Evolutionary conservation across 2,113 vertebrate genomes (phyloP).

Genomic region (Lepus timidus): DNA sequence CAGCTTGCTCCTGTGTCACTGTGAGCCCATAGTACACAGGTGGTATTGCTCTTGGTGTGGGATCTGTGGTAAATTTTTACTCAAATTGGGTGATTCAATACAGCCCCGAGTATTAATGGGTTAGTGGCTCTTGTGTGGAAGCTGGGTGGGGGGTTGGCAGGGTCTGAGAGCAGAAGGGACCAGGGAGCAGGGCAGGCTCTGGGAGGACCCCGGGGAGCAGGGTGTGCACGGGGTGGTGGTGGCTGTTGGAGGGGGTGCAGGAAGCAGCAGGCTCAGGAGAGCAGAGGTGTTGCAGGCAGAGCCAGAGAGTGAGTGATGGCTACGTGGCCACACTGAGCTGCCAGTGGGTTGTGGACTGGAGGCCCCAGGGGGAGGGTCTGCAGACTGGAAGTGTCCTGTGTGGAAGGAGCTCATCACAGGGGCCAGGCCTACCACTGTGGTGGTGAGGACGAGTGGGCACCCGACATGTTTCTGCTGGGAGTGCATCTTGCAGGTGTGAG

Average conservation of each 20-base stretch:
- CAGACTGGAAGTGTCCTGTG: no score
- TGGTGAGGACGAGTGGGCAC: no score
- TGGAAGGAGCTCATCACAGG: no score
- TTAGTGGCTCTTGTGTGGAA: accelerated
- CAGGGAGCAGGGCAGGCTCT: accelerated
- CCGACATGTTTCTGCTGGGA: no score
- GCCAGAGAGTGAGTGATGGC: no score
- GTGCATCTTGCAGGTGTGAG: no score
- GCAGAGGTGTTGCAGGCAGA: no score
- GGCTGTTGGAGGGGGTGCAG: neutral
- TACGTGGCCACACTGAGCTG: no score
- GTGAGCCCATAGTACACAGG: accelerated
- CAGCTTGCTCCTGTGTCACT: accelerated
- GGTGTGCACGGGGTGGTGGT: neutral
- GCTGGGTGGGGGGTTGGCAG: neutral
- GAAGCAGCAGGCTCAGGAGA: neutral
- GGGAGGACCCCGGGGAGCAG: neutral
- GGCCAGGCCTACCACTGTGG: no score
- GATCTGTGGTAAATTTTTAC: neutral
- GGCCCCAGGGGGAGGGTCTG: no score
- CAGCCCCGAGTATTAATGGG: accelerated
- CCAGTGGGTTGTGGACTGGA: no score
- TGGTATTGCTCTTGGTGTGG: neutral
- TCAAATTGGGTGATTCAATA: neutral
- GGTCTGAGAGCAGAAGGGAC: neutral